Base-by-base conservation (phyloP, 1,140 invertebrate species). In the Drosophila willistoni region DNA sequence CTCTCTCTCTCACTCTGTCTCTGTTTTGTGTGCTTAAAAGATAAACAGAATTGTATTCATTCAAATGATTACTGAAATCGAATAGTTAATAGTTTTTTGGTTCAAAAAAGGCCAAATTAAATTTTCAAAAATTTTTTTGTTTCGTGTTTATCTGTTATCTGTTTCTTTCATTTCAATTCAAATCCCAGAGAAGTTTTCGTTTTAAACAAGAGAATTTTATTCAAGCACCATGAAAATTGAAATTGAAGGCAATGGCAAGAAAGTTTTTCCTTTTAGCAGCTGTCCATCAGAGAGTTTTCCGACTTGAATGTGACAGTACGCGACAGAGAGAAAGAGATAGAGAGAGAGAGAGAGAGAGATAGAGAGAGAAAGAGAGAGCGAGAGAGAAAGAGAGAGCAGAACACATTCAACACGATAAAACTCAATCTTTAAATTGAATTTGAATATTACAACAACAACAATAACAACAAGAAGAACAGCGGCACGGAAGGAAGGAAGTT, bases 391-490 rank as follows among this genome's bases (percentile, higher is more conserved):
- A 47, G 44, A 47, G 7, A 47, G 83, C 80, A 80, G 84, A 78
- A 89, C 89, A 84, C 71, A 74, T 77, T 19, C 68, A 55, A 77
- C 69, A 71, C 77, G 84, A 89, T 81, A 89, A 84, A 84, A 81
- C 81, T 90, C 80, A 85, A 90, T 89, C 74, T 89, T 84, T 71
- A 90, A 89, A 89, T 89, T 89, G 84, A 89, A 89, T 89, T 89
- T 89, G 85, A 84, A 89, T 89, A 84, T 87, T 87, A 78, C 68
- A 73, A 72, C 60, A 54, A 64, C 47, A 25, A 22, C 44, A 29
- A 22, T 25, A 42, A 33, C 55, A 29, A 14, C 68, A 39, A 33
- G 6, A 54, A 39, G 14, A 25, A 42, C 29, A 60, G 41, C 41
- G 57, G 19, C 17, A 55, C 7, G 19, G 9, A 51, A 34, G 63